Percentiles rank a stretch among this genome's conserved stretches.
These are phyloP conservation scores for Sphaerophoria taeniata DNA, from an alignment of 2,888 invertebrate species.

Conservation along the genomic window DNA sequence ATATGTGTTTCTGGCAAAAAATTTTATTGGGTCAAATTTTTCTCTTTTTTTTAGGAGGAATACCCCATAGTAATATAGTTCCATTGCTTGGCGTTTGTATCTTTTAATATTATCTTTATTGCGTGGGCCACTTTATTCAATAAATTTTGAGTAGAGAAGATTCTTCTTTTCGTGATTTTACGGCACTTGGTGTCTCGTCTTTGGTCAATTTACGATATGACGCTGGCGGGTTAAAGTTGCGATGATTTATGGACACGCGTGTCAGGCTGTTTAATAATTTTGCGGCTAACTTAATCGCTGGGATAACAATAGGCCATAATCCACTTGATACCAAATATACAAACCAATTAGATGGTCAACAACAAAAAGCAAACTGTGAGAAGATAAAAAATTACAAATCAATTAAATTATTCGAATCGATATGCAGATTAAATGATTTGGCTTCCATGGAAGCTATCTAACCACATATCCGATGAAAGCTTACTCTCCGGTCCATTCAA, in stretches of 20 bases:
- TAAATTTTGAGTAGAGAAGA: constrained; percentile 14
- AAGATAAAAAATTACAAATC: constrained; percentile 64
- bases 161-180: constrained; percentile 13
- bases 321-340: neutral
- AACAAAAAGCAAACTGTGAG: constrained; percentile 25
- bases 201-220: constrained; percentile 8
- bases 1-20: constrained; percentile 10
- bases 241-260: constrained; percentile 32
- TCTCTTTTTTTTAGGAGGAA: neutral
- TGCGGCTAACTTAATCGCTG: constrained; percentile 8
- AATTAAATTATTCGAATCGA: constrained; percentile 59
- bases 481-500: constrained; percentile 10
- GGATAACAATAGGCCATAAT: neutral
- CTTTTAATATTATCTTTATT: constrained; percentile 59
- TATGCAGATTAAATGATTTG: constrained; percentile 66
- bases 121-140: constrained; percentile 26
- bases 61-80: neutral
- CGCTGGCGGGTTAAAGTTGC: neutral
- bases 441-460: constrained; percentile 50
- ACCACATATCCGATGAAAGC: constrained; percentile 31
- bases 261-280: constrained; percentile 20
- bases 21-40: constrained; percentile 35
- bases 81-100: constrained; percentile 19
- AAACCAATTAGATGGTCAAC: constrained; percentile 17
- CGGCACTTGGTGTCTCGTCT: neutral